Base-by-base conservation (phyloP, 1,140 invertebrate species). In the Drosophila willistoni region DNA sequence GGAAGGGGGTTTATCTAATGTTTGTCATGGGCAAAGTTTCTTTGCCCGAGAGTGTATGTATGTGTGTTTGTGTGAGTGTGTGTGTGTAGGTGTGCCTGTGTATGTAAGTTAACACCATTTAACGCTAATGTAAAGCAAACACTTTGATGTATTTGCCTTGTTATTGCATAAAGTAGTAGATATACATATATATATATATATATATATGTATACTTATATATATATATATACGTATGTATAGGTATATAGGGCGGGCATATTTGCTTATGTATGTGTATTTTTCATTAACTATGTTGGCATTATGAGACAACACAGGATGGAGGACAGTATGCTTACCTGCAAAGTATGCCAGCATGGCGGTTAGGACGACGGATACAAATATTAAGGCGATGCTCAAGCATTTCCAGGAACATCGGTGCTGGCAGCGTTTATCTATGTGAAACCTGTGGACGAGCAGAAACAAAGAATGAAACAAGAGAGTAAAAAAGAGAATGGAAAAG, bases 381-480 rank as follows among this genome's bases (percentile, higher is more conserved):
- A 98, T 97, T 93, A 98, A 95, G 73, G 96, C 95, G 92, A 98
- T 96, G 91, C 96, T 96, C 91, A 97, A 95, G 93, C 97, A 98
- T 93, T 98, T 98, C 98, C 98, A 99, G 84, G 97, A 97, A 94
- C 97, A 98, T 71, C 96, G 94, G 90, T 97, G 96, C 89, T 97
- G 96, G 93, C 97, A 97, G 71, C 97, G 95, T 93, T 98, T 98
- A 93, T 98, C 96, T 93, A 98, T 97, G 93, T 97, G 96, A 94
- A 98, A 98, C 91, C 91, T 92, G 90, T 2, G 77, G 75, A 19
- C 9, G 12, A 14, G 44, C 0, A 10, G 10, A 59, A 54, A 79
- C 56, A 66, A 17, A 61, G 14, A 17, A 17, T 22, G 44, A 29
- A 34, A 22, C n/a, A n/a, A 34, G 44, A 65, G 22, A 41, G 14